A percentile compares a stretch with the other conserved stretches of the same genome.
These are phyloP conservation scores for Monochamus saltuarius DNA, from an alignment of 1,140 invertebrate species.

Conservation along the genomic window DNA sequence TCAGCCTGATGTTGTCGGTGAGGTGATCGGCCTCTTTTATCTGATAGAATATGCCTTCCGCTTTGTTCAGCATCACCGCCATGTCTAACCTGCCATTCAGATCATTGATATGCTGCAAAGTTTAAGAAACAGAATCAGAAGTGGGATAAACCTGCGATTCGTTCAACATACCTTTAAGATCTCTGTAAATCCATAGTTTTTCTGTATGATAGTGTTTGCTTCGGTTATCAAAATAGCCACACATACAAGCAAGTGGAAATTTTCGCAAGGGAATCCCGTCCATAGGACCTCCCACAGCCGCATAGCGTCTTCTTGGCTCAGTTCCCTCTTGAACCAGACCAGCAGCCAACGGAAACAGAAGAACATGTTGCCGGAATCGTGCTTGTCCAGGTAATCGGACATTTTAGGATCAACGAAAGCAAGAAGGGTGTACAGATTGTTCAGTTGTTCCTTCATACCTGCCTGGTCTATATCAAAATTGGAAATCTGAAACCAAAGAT, in stretches of 20 bases:
- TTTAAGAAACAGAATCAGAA: constrained; percentile 17
- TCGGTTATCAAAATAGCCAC: constrained; percentile 89
- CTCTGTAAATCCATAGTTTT: constrained; percentile 92
- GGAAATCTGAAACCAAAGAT: constrained; percentile 63
- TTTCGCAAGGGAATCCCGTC: constrained; percentile 88
- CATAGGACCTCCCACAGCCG: constrained; percentile 83
- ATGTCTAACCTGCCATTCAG: constrained; percentile 82
- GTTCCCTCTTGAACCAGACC: constrained; percentile 82
- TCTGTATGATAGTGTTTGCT: constrained; percentile 81
- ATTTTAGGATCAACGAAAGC: constrained; percentile 81
- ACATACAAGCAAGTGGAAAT: constrained; percentile 91
- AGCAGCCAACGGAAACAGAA: constrained; percentile 96
- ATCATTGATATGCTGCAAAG: constrained; percentile 88
- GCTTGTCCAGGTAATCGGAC: constrained; percentile 80
- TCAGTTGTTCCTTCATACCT: constrained; percentile 93
- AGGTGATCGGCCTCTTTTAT: constrained; percentile 69
- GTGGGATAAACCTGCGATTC: neutral
- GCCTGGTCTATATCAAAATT: constrained; percentile 98
- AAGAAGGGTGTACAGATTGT: constrained; percentile 80
- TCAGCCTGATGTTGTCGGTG: constrained; percentile 65
- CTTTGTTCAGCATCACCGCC: constrained; percentile 74
- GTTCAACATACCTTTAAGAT: constrained; percentile 79
- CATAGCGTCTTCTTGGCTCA: constrained; percentile 73
- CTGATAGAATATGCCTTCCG: constrained; percentile 88
- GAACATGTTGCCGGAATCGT: constrained; percentile 97